Evolutionary conservation across 2,113 vertebrate genomes (phyloP).

Genomic region (Delphinus delphis): DNA sequence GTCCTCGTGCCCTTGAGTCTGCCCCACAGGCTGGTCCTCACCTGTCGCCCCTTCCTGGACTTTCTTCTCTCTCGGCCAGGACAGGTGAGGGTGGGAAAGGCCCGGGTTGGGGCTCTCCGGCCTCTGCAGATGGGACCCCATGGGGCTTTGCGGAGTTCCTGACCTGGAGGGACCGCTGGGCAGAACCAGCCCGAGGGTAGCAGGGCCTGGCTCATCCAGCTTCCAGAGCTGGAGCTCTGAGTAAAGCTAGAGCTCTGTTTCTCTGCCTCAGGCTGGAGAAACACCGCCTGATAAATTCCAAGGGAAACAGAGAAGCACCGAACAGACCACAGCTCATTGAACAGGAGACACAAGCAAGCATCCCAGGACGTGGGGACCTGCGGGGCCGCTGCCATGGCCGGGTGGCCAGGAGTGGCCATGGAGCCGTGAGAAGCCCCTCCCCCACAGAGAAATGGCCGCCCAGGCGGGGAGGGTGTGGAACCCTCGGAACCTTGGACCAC

Average conservation of each 20-base stretch:
- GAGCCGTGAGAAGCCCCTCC: not conserved
- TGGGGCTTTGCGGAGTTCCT: too few species aligned
- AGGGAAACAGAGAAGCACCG: not conserved
- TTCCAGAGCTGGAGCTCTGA: not conserved
- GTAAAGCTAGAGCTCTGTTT: not conserved
- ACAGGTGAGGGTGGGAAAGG: too few species aligned
- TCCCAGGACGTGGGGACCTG: too few species aligned
- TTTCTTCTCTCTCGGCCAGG: too few species aligned
- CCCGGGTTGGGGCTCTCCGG: too few species aligned
- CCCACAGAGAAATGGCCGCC: not conserved
- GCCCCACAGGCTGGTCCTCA: too few species aligned
- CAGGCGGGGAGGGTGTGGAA: too few species aligned
- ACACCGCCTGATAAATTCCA: not conserved
- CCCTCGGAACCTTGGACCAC: not conserved
- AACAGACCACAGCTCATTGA: not conserved
- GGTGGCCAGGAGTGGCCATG: too few species aligned
- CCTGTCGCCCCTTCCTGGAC: too few species aligned
- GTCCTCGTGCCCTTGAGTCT: too few species aligned
- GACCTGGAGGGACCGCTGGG: too few species aligned
- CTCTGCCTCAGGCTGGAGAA: not conserved
- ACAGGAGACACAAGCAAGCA: not conserved
- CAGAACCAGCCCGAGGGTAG: not conserved
- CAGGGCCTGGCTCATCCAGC: not conserved
- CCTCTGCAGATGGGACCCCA: not conserved
- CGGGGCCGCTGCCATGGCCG: too few species aligned